These are phyloP conservation scores for Drosophila tropicalis DNA, from an alignment of 1,140 invertebrate species.

Conservation along the genomic window DNA sequence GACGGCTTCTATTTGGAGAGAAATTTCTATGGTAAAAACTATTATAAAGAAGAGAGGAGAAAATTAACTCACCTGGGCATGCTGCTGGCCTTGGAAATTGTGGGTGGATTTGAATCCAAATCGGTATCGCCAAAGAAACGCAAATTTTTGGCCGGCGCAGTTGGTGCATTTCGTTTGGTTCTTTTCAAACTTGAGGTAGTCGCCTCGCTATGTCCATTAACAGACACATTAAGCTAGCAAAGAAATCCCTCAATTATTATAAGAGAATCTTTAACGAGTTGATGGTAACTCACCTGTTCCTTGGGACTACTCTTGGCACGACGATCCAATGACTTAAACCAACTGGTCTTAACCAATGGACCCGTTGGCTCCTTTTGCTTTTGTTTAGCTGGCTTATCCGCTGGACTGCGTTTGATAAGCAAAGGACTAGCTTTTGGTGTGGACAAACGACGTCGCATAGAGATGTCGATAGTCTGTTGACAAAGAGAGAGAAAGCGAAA, in stretches of 20 bases:
- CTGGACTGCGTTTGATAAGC: conserved; percentile 74
- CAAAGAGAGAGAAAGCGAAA: background rate
- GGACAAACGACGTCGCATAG: conserved; percentile 87
- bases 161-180: conserved; percentile 83
- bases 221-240: conserved; percentile 65
- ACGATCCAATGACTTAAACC: conserved; percentile 87
- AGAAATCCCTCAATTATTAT: no score
- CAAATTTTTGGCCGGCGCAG: conserved; percentile 86
- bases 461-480: conserved; percentile 74
- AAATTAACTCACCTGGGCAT: conserved; percentile 83
- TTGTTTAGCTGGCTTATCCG: conserved; percentile 69
- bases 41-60: background rate
- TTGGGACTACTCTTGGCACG: conserved; percentile 84
- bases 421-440: conserved; percentile 89
- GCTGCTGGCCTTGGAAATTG: conserved; percentile 85
- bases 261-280: no score
- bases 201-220: conserved; percentile 83
- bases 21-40: no score
- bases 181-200: conserved; percentile 81
- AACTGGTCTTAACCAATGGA: conserved; percentile 82
- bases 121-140: conserved; percentile 93
- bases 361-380: conserved; percentile 51
- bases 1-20: conserved; percentile 52
- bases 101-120: conserved; percentile 86
- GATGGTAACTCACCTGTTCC: conserved; percentile 55